Evolutionary conservation across 2,888 invertebrate genomes (phyloP).

Genomic region (Catocala fraxini): DNA sequence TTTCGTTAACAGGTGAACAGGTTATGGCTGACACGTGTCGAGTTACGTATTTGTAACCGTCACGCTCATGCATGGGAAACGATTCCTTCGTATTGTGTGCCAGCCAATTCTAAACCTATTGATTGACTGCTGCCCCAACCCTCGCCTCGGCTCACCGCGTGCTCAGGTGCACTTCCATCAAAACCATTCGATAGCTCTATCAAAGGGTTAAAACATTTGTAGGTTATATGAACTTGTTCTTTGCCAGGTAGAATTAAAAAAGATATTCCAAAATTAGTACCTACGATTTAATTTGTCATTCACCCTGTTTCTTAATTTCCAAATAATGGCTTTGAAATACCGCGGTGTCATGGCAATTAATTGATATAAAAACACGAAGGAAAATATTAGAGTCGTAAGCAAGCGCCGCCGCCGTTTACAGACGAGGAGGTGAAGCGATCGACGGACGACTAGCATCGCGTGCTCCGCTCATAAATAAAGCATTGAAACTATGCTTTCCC

Average conservation of each 20-base stretch:
- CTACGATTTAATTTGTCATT: no score
- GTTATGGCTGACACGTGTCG: conserved; percentile 55
- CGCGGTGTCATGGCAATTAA: conserved; percentile 24
- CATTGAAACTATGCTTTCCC: conserved; percentile 62
- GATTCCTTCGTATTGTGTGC: conserved; percentile 58
- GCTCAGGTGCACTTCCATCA: conserved; percentile 68
- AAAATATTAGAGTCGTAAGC: conserved; percentile 40
- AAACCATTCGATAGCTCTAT: conserved; percentile 42
- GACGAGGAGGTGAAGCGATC: conserved; percentile 55
- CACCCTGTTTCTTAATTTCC: no score
- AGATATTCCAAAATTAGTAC: no score
- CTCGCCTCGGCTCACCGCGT: conserved; percentile 49
- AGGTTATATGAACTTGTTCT: background rate
- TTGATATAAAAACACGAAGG: conserved; percentile 41
- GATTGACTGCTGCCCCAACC: conserved; percentile 69
- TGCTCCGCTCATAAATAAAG: conserved; percentile 55
- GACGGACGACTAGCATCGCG: conserved; percentile 72
- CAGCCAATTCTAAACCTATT: conserved; percentile 67
- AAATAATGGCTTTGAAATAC: conserved; percentile 22
- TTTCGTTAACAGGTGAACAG: conserved; percentile 63
- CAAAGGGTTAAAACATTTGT: conserved; percentile 18
- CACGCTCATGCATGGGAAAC: conserved; percentile 51
- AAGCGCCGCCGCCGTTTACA: conserved; percentile 64
- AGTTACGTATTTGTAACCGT: conserved; percentile 50
- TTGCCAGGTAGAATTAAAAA: background rate